Evolutionary conservation across 1,140 invertebrate species (phyloP), one percentile per base, ranked within the genome.

Genomic region (Charaxes varanes): DNA sequence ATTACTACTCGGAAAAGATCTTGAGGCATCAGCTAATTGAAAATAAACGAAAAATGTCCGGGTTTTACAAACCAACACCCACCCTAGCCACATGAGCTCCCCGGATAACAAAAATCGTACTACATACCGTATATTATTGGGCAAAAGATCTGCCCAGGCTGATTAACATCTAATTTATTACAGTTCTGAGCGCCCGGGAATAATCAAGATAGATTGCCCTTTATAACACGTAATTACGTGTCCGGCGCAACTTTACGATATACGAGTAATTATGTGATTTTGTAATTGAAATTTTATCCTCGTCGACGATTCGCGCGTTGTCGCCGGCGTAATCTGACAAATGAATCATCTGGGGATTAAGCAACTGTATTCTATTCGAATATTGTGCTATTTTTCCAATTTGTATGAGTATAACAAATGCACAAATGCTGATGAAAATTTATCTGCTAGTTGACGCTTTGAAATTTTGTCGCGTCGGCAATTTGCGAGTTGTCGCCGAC

Each of bases 161-260:
- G 62, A 64, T 64, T 64, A 64, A 61, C 62, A 64, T 64, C 58
- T 53, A 61, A 64, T 62, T 64, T 58, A 64, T 58, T 48, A 46
- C 52, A 45, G 40, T 43, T 41, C 36, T 42, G 47, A 53, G 49
- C 41, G 48, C 51, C 45, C 35, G 34, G 56, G 47, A 41, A 45
- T 54, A 51, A 56, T 60, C 53, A 57, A 60, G 53, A 63, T 50
- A 59, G 44, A 60, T 60, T 43, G 48, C 27, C 27, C 34, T 51
- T 47, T 49, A 37, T 27, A 49, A 44, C 30, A 40, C 33, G 33
- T 53, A 38, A 53, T 50, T 53, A 46, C 36, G 32, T 18, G 23
- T 22, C 13, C 17, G 17, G 21, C 40, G 16, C 27, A 51, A 26
- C 42, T 31, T 26, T 28, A 28, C 26, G 26, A 28, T 6, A 28